A percentile compares a stretch with the other conserved stretches of the same genome.
phyloP scores from a whole-genome alignment of 2,888 invertebrate species.

The Trissolcus japonicus region DNA sequence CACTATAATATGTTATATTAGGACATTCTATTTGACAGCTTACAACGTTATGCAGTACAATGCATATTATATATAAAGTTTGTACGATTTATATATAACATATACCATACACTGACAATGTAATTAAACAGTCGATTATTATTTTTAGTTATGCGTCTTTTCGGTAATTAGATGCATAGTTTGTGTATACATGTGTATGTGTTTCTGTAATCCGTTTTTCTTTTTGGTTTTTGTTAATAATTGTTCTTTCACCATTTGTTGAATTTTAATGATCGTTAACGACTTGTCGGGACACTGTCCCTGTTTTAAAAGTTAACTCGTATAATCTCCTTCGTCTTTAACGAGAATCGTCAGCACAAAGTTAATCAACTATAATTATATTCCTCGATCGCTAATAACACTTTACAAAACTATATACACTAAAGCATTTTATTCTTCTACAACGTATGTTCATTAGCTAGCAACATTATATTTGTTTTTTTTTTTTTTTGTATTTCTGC shows the following conservation, averaged over 20 bases:
- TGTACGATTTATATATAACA: constrained; percentile 62
- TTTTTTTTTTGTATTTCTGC: constrained; percentile 34
- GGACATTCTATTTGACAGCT: constrained; percentile 74
- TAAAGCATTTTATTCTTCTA: constrained; percentile 72
- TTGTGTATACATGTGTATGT: constrained; percentile 33
- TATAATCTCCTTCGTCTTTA: constrained; percentile 42
- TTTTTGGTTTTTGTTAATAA: constrained; percentile 22
- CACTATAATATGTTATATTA: constrained; percentile 73
- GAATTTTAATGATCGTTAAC: constrained; percentile 34
- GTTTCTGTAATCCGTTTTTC: constrained; percentile 10
- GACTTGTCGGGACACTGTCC: constrained; percentile 44
- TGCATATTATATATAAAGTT: constrained; percentile 65
- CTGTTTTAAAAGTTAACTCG: constrained; percentile 41
- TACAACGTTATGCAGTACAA: constrained; percentile 68
- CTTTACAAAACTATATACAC: constrained; percentile 76
- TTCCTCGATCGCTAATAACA: constrained; percentile 68
- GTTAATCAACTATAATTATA: constrained; percentile 61
- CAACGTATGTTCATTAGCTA: constrained; percentile 65
- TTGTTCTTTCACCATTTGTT: constrained; percentile 26
- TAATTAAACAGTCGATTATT: constrained; percentile 68
- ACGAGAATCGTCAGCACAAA: constrained; percentile 61
- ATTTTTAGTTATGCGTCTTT: constrained; percentile 60
- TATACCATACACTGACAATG: constrained; percentile 66
- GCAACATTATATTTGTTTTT: constrained; percentile 60
- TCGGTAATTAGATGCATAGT: constrained; percentile 59